phyloP scores from a whole-genome alignment of 2,113 vertebrate genomes.

The Cyrtonyx montezumae region DNA sequence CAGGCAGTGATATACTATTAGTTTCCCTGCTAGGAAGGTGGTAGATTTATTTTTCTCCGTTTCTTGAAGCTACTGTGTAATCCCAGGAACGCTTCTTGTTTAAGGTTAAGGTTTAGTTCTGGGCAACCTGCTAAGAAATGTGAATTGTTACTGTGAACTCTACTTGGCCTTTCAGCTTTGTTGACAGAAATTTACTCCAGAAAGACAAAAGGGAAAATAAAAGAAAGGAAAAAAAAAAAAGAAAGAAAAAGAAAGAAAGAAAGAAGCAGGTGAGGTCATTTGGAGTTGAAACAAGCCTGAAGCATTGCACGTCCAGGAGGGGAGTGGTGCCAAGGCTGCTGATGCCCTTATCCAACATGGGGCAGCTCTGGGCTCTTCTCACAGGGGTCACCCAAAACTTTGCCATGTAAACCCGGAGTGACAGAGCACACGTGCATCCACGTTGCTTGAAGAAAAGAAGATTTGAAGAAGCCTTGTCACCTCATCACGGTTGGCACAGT shows the following conservation, averaged over 20 bases:
- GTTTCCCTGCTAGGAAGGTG: not conserved
- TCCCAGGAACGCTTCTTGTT: slow-evolving; percentile 14
- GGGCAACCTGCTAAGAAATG: slow-evolving; percentile 62
- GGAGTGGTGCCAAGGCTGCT: slow-evolving; percentile 52
- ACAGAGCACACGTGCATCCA: not conserved
- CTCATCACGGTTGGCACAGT: no score
- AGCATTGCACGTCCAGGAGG: slow-evolving; percentile 4
- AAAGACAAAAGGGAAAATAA: not conserved
- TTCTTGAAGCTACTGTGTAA: slow-evolving; percentile 6
- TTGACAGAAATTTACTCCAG: slow-evolving; percentile 73
- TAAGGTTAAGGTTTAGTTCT: slow-evolving; percentile 64
- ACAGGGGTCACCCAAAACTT: not conserved
- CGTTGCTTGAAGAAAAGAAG: not conserved
- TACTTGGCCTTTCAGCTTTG: slow-evolving; percentile 71
- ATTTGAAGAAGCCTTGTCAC: no score
- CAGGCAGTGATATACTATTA: not conserved
- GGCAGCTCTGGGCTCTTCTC: not conserved
- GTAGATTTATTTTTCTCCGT: not conserved
- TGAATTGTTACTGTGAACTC: slow-evolving; percentile 75
- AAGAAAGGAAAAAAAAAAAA: not conserved
- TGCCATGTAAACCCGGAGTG: not conserved
- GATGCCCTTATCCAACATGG: not conserved
- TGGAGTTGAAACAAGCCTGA: slow-evolving; percentile 75
- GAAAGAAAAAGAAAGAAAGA: not conserved
- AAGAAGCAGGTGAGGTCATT: slow-evolving; percentile 76